phyloP scores from a whole-genome alignment of 2,113 vertebrate species.

The Cryptomyrus ogoouensis region DNA sequence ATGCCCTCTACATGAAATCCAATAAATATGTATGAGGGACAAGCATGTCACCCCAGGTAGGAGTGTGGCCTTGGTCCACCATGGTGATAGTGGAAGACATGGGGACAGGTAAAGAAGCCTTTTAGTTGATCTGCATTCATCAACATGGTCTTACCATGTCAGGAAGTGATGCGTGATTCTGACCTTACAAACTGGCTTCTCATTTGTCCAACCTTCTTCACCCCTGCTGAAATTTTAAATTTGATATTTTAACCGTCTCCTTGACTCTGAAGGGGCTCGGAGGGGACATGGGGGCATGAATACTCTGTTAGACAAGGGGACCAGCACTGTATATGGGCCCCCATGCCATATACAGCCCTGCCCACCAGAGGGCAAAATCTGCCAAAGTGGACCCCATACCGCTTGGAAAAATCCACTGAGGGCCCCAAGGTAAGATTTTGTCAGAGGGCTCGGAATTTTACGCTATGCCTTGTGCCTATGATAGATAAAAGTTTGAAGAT shows the following conservation, averaged over 20 bases:
- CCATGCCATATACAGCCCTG: no score
- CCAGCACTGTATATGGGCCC: not conserved
- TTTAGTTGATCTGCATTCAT: not conserved
- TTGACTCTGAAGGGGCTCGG: not conserved
- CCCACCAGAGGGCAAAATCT: not conserved
- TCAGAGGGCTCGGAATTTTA: not conserved
- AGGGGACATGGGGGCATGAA: not conserved
- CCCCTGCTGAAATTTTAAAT: not conserved
- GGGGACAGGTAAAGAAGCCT: not conserved
- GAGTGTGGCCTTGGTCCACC: conserved; percentile 7
- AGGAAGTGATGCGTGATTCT: not conserved
- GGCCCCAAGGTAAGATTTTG: not conserved
- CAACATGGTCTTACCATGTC: not conserved
- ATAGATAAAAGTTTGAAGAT: not conserved
- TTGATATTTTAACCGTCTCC: not conserved
- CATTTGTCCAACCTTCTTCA: not conserved
- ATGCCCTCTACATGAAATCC: conserved; percentile 22
- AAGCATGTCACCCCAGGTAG: conserved; percentile 13
- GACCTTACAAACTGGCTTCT: not conserved
- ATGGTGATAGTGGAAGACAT: not conserved
- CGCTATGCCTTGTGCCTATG: not conserved
- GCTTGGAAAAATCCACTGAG: not conserved
- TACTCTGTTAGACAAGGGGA: not conserved
- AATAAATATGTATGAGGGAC: conserved; percentile 23
- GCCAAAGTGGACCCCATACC: not conserved